phyloP scores from a whole-genome alignment of 2,888 invertebrate genomes.

The Dilophus febrilis region DNA sequence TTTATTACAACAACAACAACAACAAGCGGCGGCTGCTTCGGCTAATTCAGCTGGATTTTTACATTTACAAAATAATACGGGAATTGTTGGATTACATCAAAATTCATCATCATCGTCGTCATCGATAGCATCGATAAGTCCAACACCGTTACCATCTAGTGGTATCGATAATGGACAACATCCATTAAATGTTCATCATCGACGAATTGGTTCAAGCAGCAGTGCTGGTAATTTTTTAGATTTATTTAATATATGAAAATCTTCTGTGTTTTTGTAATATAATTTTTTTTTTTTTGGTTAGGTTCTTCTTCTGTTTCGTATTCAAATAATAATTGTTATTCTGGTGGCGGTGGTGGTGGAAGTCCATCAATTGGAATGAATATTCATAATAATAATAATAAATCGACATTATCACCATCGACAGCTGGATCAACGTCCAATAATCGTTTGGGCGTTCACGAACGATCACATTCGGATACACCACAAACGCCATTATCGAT shows the following conservation, averaged over 20 bases:
- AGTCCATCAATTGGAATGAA: too few species aligned
- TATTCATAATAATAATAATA: too few species aligned
- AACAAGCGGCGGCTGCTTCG: too few species aligned
- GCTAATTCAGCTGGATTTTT: too few species aligned
- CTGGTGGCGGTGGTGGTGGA: constrained; percentile 16
- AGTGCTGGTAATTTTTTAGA: constrained; percentile 19
- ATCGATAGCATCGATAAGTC: constrained; percentile 15
- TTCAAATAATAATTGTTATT: constrained; percentile 18
- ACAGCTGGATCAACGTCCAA: constrained; percentile 21
- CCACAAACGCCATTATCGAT: too few species aligned
- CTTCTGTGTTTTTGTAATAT: neutral
- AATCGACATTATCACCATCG: too few species aligned
- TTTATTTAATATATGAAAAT: neutral
- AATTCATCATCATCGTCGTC: too few species aligned
- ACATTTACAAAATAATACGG: too few species aligned
- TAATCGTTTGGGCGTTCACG: constrained; percentile 45
- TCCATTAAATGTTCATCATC: constrained; percentile 26
- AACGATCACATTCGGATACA: constrained; percentile 43
- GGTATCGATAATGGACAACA: constrained; percentile 21
- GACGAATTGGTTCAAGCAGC: constrained; percentile 39
- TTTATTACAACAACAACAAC: constrained; percentile 8
- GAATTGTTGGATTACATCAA: too few species aligned
- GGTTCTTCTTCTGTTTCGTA: constrained; percentile 12
- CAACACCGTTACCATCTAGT: constrained; percentile 30
- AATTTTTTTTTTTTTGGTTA: neutral